Conservation (phyloP, 2,797 vertebrate genomes). For the Falco cherrug region DNA sequence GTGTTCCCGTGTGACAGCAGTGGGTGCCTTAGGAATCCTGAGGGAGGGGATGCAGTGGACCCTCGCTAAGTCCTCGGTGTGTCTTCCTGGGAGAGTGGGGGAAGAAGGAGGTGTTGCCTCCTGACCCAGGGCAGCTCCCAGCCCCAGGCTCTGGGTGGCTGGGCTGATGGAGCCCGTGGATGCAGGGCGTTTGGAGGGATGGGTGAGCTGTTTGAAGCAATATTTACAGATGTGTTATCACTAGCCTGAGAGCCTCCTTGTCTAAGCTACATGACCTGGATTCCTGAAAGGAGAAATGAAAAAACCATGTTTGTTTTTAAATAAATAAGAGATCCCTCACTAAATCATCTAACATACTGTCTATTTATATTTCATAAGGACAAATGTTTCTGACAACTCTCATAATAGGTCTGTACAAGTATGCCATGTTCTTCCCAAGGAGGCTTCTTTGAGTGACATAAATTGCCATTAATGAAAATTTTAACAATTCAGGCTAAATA, state of each 20-base stretch:
- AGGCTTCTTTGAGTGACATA: slow-evolving; percentile 86
- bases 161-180: not conserved
- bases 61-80: rapidly evolving
- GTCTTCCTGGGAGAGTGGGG: not conserved
- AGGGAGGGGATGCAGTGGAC: not conserved
- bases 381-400: slow-evolving; percentile 93
- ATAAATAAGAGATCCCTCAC: slow-evolving; percentile 84
- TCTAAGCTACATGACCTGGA: slow-evolving; percentile 66
- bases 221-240: slow-evolving; percentile 34
- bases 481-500: slow-evolving; percentile 91
- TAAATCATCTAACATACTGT: slow-evolving; percentile 80
- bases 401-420: slow-evolving; percentile 91
- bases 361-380: slow-evolving; percentile 95
- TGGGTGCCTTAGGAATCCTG: not conserved
- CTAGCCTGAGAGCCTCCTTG: slow-evolving; percentile 40
- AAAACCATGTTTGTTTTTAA: slow-evolving; percentile 78
- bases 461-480: slow-evolving; percentile 93
- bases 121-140: rapidly evolving
- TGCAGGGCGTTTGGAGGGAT: not conserved
- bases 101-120: not conserved
- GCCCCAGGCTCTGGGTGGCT: rapidly evolving
- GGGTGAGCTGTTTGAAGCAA: not conserved
- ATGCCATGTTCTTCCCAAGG: slow-evolving; percentile 84
- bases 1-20: rapidly evolving
- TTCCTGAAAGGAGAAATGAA: slow-evolving; percentile 72